Percentiles rank a stretch among this genome's conserved stretches.
Evolutionary conservation across 2,113 vertebrate species (phyloP).

Genomic region (Platysternon megacephalum): DNA sequence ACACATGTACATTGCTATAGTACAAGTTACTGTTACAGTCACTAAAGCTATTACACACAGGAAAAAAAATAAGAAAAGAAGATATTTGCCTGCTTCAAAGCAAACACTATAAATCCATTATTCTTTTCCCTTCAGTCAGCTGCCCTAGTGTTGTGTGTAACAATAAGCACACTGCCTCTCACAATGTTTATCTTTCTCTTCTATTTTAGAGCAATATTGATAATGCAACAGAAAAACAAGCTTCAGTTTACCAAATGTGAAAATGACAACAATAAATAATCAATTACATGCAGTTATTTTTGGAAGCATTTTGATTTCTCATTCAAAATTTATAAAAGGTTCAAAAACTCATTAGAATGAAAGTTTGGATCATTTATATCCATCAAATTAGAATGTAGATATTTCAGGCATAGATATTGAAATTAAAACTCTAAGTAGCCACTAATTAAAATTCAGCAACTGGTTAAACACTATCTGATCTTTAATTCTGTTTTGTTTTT

Average conservation of each 20-base stretch:
- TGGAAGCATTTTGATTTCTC: too few relatives aligned
- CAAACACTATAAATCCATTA: neutral
- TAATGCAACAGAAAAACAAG: neutral
- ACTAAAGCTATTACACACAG: neutral
- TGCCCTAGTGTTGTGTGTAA: neutral
- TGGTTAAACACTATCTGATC: neutral
- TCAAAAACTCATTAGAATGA: neutral
- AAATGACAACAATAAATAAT: neutral
- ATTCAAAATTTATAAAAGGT: neutral
- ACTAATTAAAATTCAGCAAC: neutral
- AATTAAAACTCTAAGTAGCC: neutral
- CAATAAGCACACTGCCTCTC: neutral
- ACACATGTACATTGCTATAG: neutral
- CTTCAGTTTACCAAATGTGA: neutral
- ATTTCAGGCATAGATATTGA: neutral
- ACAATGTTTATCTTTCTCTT: neutral
- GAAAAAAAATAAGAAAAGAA: neutral
- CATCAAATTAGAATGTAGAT: neutral
- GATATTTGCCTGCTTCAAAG: neutral
- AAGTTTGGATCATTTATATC: neutral
- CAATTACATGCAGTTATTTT: neutral
- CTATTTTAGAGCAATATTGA: neutral
- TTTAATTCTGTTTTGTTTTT: neutral
- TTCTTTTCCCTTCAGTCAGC: neutral
- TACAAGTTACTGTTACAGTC: neutral